Conservation (phyloP, 2,113 vertebrate genomes). For the Mohoua ochrocephala region DNA sequence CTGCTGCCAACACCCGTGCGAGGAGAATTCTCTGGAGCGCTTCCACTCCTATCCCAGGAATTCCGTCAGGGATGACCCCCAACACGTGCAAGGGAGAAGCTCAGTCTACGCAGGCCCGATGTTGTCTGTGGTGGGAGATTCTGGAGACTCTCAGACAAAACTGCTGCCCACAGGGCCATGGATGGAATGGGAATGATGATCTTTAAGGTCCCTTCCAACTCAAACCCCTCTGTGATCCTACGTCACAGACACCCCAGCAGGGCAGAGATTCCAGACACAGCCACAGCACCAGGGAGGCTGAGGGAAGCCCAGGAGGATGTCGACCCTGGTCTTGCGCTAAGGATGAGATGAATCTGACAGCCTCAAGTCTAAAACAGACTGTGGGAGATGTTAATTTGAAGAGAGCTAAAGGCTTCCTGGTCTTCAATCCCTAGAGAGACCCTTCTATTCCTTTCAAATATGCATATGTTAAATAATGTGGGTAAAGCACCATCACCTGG, state of each 20-base stretch:
- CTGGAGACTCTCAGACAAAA: background rate
- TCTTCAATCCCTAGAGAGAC: background rate
- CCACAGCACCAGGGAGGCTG: rapidly evolving
- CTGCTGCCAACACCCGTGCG: background rate
- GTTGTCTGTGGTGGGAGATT: background rate
- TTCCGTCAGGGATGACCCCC: too few species aligned
- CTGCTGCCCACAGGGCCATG: background rate
- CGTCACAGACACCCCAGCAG: too few species aligned
- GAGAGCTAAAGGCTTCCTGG: background rate
- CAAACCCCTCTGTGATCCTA: background rate
- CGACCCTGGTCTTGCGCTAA: background rate
- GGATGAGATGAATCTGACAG: background rate
- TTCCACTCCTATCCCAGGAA: background rate
- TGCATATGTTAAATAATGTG: background rate
- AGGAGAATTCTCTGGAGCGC: background rate
- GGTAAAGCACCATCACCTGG: background rate
- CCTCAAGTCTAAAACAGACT: background rate
- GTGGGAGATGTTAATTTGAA: background rate
- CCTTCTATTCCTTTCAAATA: background rate
- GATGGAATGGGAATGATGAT: background rate
- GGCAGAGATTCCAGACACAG: background rate
- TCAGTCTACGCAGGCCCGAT: too few species aligned
- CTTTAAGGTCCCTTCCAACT: background rate
- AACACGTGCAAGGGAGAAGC: rapidly evolving
- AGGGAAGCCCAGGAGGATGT: background rate